These are phyloP conservation scores for Etheostoma nigrum DNA, from an alignment of 2,797 vertebrate genomes.

Conservation along the genomic window DNA sequence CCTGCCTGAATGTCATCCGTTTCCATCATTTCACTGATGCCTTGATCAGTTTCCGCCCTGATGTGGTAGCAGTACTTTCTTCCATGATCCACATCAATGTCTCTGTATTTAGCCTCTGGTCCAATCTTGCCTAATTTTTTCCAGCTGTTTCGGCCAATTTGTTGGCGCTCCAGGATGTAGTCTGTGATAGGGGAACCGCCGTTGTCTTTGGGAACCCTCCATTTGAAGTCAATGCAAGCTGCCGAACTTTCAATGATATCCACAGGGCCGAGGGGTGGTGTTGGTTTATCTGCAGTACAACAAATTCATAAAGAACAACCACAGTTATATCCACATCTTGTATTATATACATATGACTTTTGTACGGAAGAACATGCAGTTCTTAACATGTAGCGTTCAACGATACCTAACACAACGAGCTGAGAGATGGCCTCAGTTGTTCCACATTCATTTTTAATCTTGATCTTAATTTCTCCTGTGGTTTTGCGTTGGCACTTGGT, in stretches of 20 bases:
- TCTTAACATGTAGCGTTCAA: neutral
- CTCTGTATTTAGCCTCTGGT: conserved; percentile 85
- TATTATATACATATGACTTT: neutral
- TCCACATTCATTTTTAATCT: conserved; percentile 90
- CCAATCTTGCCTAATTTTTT: conserved; percentile 86
- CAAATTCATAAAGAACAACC: neutral
- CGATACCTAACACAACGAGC: conserved; percentile 87
- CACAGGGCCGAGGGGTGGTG: conserved; percentile 87
- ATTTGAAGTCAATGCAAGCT: conserved; percentile 85
- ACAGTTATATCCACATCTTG: neutral
- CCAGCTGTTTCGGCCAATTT: conserved; percentile 89
- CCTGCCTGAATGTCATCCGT: conserved; percentile 89
- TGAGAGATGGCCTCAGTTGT: conserved; percentile 82
- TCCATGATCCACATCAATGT: conserved; percentile 87
- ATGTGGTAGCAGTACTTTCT: conserved; percentile 91
- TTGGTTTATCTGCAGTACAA: conserved; percentile 88
- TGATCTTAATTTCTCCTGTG: conserved; percentile 89
- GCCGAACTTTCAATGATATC: conserved; percentile 85
- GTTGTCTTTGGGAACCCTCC: conserved; percentile 88
- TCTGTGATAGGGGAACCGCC: conserved; percentile 86
- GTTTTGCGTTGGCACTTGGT: conserved; percentile 85
- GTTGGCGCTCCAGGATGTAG: conserved; percentile 89
- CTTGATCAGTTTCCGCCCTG: conserved; percentile 86
- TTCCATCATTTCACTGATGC: conserved; percentile 86
- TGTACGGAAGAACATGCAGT: neutral